Percentiles rank a stretch among this genome's conserved stretches.
These are phyloP conservation scores for Drosophila repletoides DNA, from an alignment of 1,140 invertebrate species.

Conservation along the genomic window DNA sequence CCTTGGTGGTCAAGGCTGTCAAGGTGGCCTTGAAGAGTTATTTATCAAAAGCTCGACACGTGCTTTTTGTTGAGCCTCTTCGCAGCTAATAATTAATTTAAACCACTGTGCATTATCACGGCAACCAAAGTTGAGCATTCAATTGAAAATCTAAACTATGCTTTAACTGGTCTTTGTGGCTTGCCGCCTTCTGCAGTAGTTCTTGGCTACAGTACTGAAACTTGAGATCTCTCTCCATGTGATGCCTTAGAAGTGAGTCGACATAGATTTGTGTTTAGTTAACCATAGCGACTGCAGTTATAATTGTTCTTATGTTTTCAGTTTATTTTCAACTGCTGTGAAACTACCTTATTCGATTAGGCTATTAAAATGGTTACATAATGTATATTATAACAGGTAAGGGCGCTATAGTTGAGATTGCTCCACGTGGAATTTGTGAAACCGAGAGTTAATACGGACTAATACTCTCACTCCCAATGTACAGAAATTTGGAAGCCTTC, in stretches of 20 bases:
- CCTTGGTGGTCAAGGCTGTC: neutral
- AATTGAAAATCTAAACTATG: neutral
- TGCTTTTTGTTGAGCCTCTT: neutral
- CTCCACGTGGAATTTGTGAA: no score
- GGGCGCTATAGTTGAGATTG: no score
- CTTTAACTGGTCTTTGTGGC: neutral
- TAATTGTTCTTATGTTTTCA: neutral
- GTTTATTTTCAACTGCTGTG: neutral
- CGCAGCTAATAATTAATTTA: neutral
- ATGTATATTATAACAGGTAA: no score
- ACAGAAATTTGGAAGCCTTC: no score
- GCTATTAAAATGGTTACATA: no score
- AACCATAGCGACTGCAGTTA: neutral
- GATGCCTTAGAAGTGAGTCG: conserved; percentile 31
- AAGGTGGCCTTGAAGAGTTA: neutral
- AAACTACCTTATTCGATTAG: no score
- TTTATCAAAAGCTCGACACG: neutral
- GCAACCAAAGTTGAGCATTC: neutral
- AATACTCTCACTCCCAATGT: no score
- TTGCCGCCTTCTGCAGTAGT: neutral
- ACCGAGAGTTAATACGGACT: no score
- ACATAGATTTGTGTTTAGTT: neutral
- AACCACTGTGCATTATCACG: neutral
- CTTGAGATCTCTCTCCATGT: neutral
- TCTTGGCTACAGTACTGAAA: conserved; percentile 3